Evolutionary conservation across 92 coral and sea anemone species (phyloP).

Genomic region (Epizoanthus stellaris): DNA sequence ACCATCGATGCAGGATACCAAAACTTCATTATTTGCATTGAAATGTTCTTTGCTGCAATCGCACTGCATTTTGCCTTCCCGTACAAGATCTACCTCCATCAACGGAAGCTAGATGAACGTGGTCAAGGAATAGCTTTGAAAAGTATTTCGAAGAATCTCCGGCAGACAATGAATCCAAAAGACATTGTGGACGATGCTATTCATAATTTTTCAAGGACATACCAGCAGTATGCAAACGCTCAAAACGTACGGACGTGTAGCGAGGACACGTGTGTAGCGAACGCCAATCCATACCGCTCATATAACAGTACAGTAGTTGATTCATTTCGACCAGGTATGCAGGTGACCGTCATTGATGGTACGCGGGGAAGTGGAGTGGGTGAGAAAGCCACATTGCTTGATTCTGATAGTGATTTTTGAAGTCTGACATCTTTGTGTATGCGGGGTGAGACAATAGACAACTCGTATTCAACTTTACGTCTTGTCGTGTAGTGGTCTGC

Average conservation of each 20-base stretch:
- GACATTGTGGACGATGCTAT: constrained; percentile 98
- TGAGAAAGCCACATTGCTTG: constrained; percentile 82
- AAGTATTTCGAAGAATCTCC: constrained; percentile 89
- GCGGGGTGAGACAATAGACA: too few species aligned
- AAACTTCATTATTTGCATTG: constrained; percentile 94
- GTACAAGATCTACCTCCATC: constrained; percentile 85
- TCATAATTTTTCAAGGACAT: constrained; percentile 97
- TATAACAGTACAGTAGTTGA: constrained; percentile 84
- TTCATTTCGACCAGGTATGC: constrained; percentile 84
- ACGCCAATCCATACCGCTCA: constrained; percentile 52
- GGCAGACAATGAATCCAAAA: constrained; percentile 95
- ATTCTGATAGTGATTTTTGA: constrained; percentile 88
- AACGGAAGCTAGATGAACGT: constrained; percentile 85
- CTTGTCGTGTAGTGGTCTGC: too few species aligned
- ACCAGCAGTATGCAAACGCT: constrained; percentile 94
- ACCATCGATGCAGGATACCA: constrained; percentile 98
- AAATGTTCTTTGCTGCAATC: constrained; percentile 98
- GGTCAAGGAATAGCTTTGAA: constrained; percentile 97
- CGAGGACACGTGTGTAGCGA: constrained; percentile 58
- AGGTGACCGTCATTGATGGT: constrained; percentile 84
- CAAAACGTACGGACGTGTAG: constrained; percentile 61
- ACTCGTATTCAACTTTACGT: not conserved
- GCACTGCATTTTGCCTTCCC: constrained; percentile 96
- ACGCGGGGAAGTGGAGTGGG: constrained; percentile 64
- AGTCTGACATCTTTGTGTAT: not conserved